A percentile compares a stretch with the other conserved stretches of the same genome.
These are phyloP conservation scores for Galerucella calmariensis DNA, from an alignment of 2,888 invertebrate species.

Conservation along the genomic window DNA sequence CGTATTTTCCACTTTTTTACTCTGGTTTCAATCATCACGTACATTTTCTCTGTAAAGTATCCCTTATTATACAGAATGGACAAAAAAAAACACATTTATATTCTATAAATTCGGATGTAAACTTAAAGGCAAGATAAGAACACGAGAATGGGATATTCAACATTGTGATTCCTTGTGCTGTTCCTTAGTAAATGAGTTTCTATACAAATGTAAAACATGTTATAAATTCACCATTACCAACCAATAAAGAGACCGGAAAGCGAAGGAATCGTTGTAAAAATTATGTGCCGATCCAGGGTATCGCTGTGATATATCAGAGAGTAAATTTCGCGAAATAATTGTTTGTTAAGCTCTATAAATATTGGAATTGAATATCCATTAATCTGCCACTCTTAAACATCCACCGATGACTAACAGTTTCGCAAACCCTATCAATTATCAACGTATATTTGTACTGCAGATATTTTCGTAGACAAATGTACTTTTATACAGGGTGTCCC, in stretches of 20 bases:
- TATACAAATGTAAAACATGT: constrained; percentile 21
- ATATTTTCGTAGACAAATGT: background rate
- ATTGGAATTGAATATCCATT: constrained; percentile 41
- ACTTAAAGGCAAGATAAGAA: background rate
- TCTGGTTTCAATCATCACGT: constrained; percentile 7
- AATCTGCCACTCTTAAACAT: constrained; percentile 32
- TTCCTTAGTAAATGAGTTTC: background rate
- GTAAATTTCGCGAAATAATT: constrained; percentile 42
- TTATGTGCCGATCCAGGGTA: constrained; percentile 30
- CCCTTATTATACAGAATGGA: too few species aligned
- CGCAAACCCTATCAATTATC: constrained; percentile 30
- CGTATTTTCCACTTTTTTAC: constrained; percentile 20
- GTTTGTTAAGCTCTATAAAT: constrained; percentile 40
- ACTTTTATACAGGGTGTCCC: background rate
- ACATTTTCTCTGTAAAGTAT: constrained; percentile 1
- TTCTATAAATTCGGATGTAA: background rate
- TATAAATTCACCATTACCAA: constrained; percentile 19
- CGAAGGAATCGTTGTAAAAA: constrained; percentile 35
- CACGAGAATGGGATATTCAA: background rate
- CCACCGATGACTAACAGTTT: constrained; percentile 22
- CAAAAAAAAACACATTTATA: too few species aligned
- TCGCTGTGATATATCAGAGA: constrained; percentile 38
- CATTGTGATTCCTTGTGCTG: background rate
- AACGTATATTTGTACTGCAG: constrained; percentile 1
- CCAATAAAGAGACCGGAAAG: constrained; percentile 23